These are phyloP conservation scores for Bombylius major DNA, from an alignment of 2,888 invertebrate genomes.

Conservation along the genomic window DNA sequence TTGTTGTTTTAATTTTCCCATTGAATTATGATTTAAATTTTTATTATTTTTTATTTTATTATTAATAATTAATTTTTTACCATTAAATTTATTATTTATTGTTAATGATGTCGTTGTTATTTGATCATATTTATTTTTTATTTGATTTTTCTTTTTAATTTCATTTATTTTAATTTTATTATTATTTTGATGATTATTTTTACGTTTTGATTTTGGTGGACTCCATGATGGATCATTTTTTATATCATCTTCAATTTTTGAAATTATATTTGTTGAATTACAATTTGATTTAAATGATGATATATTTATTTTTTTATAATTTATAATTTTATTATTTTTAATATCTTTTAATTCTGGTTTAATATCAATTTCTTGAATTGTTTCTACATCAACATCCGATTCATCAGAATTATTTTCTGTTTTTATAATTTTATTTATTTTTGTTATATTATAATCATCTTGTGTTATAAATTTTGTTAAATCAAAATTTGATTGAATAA, in stretches of 20 bases:
- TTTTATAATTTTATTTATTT: not conserved
- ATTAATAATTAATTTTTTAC: not conserved
- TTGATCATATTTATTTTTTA: not conserved
- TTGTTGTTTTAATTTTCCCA: too few relatives aligned
- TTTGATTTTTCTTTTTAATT: not conserved
- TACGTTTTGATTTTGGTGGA: slow-evolving; percentile 21
- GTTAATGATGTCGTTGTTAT: not conserved
- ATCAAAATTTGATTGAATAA: slow-evolving; percentile 31
- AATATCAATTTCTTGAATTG: slow-evolving; percentile 26
- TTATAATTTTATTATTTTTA: slow-evolving; percentile 6
- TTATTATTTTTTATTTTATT: not conserved
- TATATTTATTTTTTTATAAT: not conserved
- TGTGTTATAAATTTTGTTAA: slow-evolving; percentile 34
- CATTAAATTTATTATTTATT: not conserved
- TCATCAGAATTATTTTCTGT: slow-evolving; percentile 18
- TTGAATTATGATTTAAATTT: not conserved
- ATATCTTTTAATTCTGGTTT: slow-evolving; percentile 16
- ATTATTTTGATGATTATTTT: not conserved
- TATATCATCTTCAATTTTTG: slow-evolving; percentile 24
- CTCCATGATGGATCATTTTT: slow-evolving; percentile 32
- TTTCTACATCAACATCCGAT: slow-evolving; percentile 34
- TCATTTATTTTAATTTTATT: not conserved
- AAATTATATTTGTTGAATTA: slow-evolving; percentile 12
- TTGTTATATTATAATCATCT: slow-evolving; percentile 25
- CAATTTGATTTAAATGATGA: not conserved